phyloP scores from a whole-genome alignment of 2,797 vertebrate genomes.

The Zenarchopterus dispar region DNA sequence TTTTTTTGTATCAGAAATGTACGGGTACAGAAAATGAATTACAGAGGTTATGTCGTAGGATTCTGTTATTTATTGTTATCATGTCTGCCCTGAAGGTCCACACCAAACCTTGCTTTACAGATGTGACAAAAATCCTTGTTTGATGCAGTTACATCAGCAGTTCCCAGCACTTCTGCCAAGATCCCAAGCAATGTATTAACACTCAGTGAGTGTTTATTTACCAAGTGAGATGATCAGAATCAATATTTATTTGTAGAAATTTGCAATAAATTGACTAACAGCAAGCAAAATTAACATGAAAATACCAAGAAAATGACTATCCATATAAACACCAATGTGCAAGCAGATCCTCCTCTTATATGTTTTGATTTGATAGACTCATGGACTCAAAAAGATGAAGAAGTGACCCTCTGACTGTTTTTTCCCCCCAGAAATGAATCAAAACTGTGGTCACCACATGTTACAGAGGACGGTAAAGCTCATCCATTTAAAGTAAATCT shows the following conservation, averaged over 20 bases:
- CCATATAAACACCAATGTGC: not conserved
- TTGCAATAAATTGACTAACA: too few relatives aligned
- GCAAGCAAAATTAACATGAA: not conserved
- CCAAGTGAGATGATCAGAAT: not conserved
- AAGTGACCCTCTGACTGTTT: conserved; percentile 21
- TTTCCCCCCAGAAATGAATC: conserved; percentile 83
- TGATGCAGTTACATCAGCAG: not conserved
- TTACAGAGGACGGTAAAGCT: conserved; percentile 85
- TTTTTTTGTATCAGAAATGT: too few relatives aligned
- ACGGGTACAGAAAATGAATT: too few relatives aligned
- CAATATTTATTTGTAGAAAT: not conserved
- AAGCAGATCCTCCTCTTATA: not conserved
- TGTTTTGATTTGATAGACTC: conserved; percentile 10
- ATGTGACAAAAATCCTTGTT: not conserved
- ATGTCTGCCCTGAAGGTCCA: too few relatives aligned
- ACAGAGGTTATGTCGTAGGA: too few relatives aligned
- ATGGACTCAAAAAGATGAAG: not conserved
- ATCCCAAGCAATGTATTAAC: not conserved
- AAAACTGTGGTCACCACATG: conserved; percentile 91
- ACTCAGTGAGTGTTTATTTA: too few relatives aligned
- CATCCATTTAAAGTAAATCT: conserved; percentile 93
- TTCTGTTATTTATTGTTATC: too few relatives aligned
- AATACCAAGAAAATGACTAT: not conserved
- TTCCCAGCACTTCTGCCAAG: not conserved
- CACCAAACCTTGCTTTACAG: too few relatives aligned